Evolutionary conservation across 2,797 vertebrate genomes (phyloP), one percentile per base, ranked within the genome.

Genomic region (Tolypeutes matacus): DNA sequence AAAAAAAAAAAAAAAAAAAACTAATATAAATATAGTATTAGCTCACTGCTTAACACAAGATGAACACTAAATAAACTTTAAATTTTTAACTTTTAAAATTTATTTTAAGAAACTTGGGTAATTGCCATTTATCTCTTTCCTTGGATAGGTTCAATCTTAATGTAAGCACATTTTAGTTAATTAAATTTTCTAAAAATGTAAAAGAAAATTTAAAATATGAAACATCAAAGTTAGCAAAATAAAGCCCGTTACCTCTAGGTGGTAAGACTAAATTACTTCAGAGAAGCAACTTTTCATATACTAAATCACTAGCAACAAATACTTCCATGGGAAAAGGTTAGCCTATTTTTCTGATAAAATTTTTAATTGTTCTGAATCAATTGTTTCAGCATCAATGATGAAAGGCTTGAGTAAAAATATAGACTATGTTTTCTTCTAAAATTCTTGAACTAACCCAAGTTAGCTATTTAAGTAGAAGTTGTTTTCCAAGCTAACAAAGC

Each of bases 361-460:
- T 89, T 78, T 56, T 75, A 92, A 80, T 80, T 83, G 20, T 58
- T 81, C 60, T 83, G n/a, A 46, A 20, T 20, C 27, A n/a, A n/a
- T n/a, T n/a, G n/a, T 20, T 29, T 58, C 10, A 27, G 58, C 11
- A 80, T 58, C 94, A 83, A 89, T 93, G 11, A 36, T 78, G 18
- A 69, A 92, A 60, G 46, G 10, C 23, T 84, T 86, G 29, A 86
- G 8, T 83, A 58, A 86, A 87, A 87, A 81, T 31, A 62, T 13
- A 95, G n/a, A 29, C 7, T 7, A 84, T 56, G 34, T 58, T 93
- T 91, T 85, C 72, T 88, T 89, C 64, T 82, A 70, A 95, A 87
- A 31, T 2, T 36, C 23, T 60, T 80, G 53, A 70, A 75, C 13
- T 42, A 84, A 77, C 31, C 12, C 20, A 87, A 15, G 27, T 46